Evolutionary conservation across 2,888 invertebrate species (phyloP).

Genomic region (Dilophus febrilis): DNA sequence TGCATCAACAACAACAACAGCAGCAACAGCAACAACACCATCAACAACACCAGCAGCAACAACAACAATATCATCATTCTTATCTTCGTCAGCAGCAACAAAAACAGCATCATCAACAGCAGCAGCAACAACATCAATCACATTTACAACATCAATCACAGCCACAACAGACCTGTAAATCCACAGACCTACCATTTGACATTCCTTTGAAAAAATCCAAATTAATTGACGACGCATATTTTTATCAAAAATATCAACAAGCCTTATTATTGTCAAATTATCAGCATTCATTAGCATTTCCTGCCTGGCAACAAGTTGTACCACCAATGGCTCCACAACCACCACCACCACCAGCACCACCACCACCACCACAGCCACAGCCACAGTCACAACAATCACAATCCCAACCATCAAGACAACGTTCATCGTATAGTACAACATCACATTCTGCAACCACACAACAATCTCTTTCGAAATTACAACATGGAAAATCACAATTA

Average conservation of each 20-base stretch:
- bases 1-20: conserved; percentile 15
- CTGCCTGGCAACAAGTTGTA: conserved; percentile 39
- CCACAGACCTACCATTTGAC: conserved; percentile 41
- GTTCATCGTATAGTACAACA: too few species aligned
- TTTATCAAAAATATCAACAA: conserved; percentile 25
- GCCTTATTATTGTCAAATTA: conserved; percentile 26
- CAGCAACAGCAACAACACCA: conserved; percentile 13
- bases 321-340: neutral
- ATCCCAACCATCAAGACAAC: too few species aligned
- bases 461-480: too few species aligned
- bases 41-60: conserved; percentile 5
- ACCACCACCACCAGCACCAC: neutral
- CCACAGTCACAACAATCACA: conserved; percentile 5
- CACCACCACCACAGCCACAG: conserved; percentile 7
- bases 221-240: conserved; percentile 35
- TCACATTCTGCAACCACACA: too few species aligned
- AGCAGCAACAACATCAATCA: conserved; percentile 18
- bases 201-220: conserved; percentile 51
- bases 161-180: too few species aligned
- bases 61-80: too few species aligned
- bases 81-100: neutral
- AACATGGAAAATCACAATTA: too few species aligned
- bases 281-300: conserved; percentile 39
- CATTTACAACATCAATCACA: conserved; percentile 40
- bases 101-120: neutral